phyloP scores from a whole-genome alignment of 1,140 invertebrate genomes.

The Probaryconus sp. region DNA sequence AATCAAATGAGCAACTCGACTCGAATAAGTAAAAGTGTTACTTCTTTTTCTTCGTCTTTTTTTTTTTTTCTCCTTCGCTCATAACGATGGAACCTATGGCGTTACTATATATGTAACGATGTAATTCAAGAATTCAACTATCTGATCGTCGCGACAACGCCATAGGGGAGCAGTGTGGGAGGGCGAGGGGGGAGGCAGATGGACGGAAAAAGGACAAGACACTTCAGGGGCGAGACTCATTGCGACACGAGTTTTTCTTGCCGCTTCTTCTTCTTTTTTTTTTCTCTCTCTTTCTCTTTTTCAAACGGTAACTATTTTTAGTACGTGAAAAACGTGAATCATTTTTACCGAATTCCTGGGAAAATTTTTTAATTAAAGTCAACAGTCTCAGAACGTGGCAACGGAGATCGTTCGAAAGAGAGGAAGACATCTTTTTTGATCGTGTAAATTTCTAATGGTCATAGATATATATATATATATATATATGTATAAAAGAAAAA shows the following conservation, averaged over 20 bases:
- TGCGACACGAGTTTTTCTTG: too few relatives aligned
- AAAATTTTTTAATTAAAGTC: too few relatives aligned
- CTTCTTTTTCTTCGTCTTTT: too few relatives aligned
- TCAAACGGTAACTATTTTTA: slow-evolving; percentile 21
- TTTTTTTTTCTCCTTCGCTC: slow-evolving; percentile 16
- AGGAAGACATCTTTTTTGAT: too few relatives aligned
- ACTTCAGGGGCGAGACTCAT: too few relatives aligned
- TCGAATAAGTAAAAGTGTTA: slow-evolving; percentile 29
- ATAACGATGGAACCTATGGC: slow-evolving; percentile 49
- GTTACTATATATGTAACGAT: slow-evolving; percentile 75
- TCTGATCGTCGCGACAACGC: slow-evolving; percentile 56
- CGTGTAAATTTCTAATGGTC: too few relatives aligned
- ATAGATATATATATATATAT: too few relatives aligned
- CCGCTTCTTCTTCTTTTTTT: not conserved
- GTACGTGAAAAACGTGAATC: not conserved
- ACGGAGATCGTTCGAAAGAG: too few relatives aligned
- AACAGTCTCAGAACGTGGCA: too few relatives aligned
- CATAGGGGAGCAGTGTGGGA: too few relatives aligned
- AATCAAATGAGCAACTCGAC: slow-evolving; percentile 59
- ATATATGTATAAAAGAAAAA: too few relatives aligned
- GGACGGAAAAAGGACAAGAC: slow-evolving; percentile 15
- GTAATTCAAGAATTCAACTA: slow-evolving; percentile 76
- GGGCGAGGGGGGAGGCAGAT: too few relatives aligned
- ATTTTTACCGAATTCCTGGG: not conserved
- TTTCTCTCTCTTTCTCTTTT: not conserved